Evolutionary conservation across 2,113 vertebrate species (phyloP), one percentile per base, ranked within the genome.

Genomic region (Laticauda colubrina): DNA sequence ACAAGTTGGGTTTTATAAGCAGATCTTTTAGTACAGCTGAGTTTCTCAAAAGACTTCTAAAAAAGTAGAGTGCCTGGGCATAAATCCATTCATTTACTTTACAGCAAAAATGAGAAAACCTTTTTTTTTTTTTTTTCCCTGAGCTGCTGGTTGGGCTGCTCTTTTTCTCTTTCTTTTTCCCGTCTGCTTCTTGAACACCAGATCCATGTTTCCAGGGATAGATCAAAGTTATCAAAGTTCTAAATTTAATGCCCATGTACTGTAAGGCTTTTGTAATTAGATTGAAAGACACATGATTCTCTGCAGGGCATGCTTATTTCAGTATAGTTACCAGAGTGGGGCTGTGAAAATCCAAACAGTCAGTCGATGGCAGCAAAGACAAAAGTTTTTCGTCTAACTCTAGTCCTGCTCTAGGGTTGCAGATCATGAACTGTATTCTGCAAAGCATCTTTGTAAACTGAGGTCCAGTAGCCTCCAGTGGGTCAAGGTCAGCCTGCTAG

Each of bases 1-100:
- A 1, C 88, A 48, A 64, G 57, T 51, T 24, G 26, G 43, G 15
- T 96, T 91, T 93, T 94, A 57, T 81, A 45, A 91, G 90, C 75
- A 92, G 43, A 39, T 89, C 91, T 94, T 91, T 54, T 20, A 94
- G 55, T 88, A 93, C 57, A 88, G 45, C 55, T 34, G 18, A 12
- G 8, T 88, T 94, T 24, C 69, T 34, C 64, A 89, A 88, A 1
- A 21, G 54, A 39, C 57, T 43, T 87, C 39, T 23, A 51, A 4
- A 43, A 57, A 39, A 8, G 4, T 29, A 92, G 87, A 93, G 59
- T 0, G 9, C 9, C 4, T 12, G 39, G 14, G 45, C 61, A 55
- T 15, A 61, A 21, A 87, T 51, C 85, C 85, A 20, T 20, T 54
- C 93, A 21, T 85, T 69, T 54, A 39, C 29, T 90, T 53, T 54